Conservation (phyloP, 2,797 vertebrate genomes). For the Echeneis naucrates region DNA sequence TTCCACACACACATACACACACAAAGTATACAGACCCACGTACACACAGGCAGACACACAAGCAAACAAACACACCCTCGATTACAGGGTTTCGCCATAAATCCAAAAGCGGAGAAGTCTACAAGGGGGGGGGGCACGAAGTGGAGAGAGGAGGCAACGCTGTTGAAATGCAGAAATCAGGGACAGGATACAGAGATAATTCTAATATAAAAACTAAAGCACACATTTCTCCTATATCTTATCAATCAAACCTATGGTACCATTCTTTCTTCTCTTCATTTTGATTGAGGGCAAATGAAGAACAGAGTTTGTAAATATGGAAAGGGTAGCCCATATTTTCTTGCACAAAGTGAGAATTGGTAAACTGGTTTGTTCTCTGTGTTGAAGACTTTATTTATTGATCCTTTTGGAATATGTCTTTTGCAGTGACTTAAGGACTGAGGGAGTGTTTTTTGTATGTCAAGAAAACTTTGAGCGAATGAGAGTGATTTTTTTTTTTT, state of each 20-base stretch:
- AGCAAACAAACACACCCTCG: constrained; percentile 50
- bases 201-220: constrained; percentile 78
- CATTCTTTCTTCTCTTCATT: constrained; percentile 71
- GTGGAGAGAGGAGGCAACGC: constrained; percentile 45
- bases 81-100: constrained; percentile 77
- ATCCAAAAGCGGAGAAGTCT: constrained; percentile 55
- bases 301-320: constrained; percentile 79
- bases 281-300: constrained; percentile 58
- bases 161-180: constrained; percentile 80
- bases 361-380: constrained; percentile 76
- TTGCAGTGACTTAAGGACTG: constrained; percentile 80
- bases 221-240: constrained; percentile 78
- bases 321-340: constrained; percentile 80
- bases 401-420: constrained; percentile 80
- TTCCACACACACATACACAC: constrained; percentile 31
- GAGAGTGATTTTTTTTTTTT: constrained; percentile 70
- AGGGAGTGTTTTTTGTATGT: constrained; percentile 77
- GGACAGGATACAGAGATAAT: constrained; percentile 75
- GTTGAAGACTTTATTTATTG: constrained; percentile 82
- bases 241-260: constrained; percentile 67
- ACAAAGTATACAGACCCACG: constrained; percentile 21
- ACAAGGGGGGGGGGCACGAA: constrained; percentile 17
- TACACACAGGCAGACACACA: constrained; percentile 28
- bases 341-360: constrained; percentile 79
- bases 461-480: constrained; percentile 72